A percentile compares a stretch with the other conserved stretches of the same genome.
Evolutionary conservation across 2,113 vertebrate genomes (phyloP).

Genomic region (Sigmodon hispidus): DNA sequence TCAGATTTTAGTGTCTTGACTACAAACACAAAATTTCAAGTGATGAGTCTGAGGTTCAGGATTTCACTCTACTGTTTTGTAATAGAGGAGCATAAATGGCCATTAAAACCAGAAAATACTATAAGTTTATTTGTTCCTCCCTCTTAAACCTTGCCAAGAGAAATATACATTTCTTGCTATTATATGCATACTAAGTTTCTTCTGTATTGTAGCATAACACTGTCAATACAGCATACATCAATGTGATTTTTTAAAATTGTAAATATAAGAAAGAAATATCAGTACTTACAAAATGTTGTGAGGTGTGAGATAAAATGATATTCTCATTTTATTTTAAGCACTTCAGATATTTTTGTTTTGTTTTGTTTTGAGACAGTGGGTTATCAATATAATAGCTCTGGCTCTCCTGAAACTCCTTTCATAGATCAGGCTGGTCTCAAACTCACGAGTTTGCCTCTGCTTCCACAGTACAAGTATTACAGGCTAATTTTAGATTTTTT

Average conservation of each 20-base stretch:
- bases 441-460: not conserved
- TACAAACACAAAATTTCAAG: constrained; percentile 66
- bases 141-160: not conserved
- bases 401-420: not conserved
- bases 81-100: not conserved
- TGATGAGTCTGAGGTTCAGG: not conserved
- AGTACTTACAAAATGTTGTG: not conserved
- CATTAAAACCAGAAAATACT: not conserved
- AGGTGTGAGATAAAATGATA: not conserved
- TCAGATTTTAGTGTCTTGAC: constrained; percentile 70
- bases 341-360: not conserved
- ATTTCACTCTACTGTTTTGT: constrained; percentile 30
- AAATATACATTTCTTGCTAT: not conserved
- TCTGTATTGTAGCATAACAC: not conserved
- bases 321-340: constrained; percentile 27
- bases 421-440: not conserved
- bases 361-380: not conserved
- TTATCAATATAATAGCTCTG: not conserved
- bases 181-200: not conserved
- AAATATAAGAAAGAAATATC: constrained; percentile 31
- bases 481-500: not conserved
- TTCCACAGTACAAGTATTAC: not conserved
- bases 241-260: not conserved
- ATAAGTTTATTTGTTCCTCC: constrained; percentile 34
- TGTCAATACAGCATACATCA: not conserved